These are phyloP conservation scores for Cynoglossus semilaevis DNA, from an alignment of 2,113 vertebrate species.

Conservation along the genomic window DNA sequence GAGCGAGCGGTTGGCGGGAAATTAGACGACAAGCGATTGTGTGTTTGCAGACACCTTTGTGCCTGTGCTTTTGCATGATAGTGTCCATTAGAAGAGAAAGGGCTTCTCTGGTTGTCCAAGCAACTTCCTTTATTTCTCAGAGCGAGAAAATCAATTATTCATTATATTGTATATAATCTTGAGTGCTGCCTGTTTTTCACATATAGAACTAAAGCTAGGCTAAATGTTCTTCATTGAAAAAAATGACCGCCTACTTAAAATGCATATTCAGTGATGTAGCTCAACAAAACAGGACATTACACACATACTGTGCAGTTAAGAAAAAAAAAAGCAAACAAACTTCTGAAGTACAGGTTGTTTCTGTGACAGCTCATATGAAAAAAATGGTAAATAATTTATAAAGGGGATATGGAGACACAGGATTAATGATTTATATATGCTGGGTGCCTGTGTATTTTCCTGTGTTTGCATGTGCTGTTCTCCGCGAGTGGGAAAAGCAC, in stretches of 20 bases:
- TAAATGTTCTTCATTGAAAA: slow-evolving; percentile 2
- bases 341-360: slow-evolving; percentile 4
- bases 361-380: slow-evolving; percentile 5
- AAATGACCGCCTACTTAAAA: slow-evolving; percentile 5
- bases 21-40: slow-evolving; percentile 23
- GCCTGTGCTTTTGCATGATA: slow-evolving; percentile 1
- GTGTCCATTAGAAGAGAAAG: neutral
- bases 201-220: slow-evolving; percentile 13
- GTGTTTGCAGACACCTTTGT: neutral
- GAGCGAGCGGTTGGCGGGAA: slow-evolving; percentile 23
- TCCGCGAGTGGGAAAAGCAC: neutral
- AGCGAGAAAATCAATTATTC: slow-evolving; percentile 60
- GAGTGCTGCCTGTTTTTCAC: slow-evolving; percentile 26
- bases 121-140: slow-evolving; percentile 44
- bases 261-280: slow-evolving; percentile 1
- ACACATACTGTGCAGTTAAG: slow-evolving; percentile 4
- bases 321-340: neutral
- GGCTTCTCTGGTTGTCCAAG: slow-evolving; percentile 45
- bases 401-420: neutral
- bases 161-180: slow-evolving; percentile 50
- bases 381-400: slow-evolving; percentile 17
- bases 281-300: neutral
- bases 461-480: neutral
- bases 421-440: slow-evolving; percentile 9
- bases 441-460: slow-evolving; percentile 1